Evolutionary conservation across 2,888 invertebrate species (phyloP).

Genomic region (Parapristionchus giblindavisi): DNA sequence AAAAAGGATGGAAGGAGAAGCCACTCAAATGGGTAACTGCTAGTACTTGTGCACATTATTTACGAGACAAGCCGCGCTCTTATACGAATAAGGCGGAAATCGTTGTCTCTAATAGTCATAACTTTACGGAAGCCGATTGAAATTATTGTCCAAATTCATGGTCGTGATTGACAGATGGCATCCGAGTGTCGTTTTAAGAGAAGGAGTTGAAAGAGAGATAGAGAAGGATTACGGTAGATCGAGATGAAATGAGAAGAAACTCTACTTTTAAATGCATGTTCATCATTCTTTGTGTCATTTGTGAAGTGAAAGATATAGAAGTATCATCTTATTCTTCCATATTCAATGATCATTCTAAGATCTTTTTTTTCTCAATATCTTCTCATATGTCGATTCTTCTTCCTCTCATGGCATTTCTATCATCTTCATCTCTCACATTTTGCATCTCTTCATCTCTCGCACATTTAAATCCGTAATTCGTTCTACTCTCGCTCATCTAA

Average conservation of each 20-base stretch:
- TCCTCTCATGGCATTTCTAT: not conserved
- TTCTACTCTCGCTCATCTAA: constrained; percentile 32
- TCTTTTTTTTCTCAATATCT: not conserved
- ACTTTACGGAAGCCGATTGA: constrained; percentile 36
- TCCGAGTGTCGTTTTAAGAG: constrained; percentile 24
- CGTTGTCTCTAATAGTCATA: constrained; percentile 38
- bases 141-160: constrained; percentile 38
- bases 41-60: constrained; percentile 37
- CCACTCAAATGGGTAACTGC: constrained; percentile 9
- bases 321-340: not conserved
- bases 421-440: constrained; percentile 6
- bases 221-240: not conserved
- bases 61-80: constrained; percentile 25
- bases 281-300: constrained; percentile 31
- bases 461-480: constrained; percentile 21
- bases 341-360: not conserved
- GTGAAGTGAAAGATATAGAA: constrained; percentile 1
- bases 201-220: constrained; percentile 10
- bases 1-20: constrained; percentile 7
- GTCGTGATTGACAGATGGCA: constrained; percentile 34
- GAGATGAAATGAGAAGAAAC: constrained; percentile 11
- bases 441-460: not conserved
- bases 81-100: constrained; percentile 9
- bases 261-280: constrained; percentile 38
- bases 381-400: constrained; percentile 15